A percentile compares a stretch with the other conserved stretches of the same genome.
phyloP scores from a whole-genome alignment of 2,113 vertebrate species.

The Ranitomeya imitator region DNA sequence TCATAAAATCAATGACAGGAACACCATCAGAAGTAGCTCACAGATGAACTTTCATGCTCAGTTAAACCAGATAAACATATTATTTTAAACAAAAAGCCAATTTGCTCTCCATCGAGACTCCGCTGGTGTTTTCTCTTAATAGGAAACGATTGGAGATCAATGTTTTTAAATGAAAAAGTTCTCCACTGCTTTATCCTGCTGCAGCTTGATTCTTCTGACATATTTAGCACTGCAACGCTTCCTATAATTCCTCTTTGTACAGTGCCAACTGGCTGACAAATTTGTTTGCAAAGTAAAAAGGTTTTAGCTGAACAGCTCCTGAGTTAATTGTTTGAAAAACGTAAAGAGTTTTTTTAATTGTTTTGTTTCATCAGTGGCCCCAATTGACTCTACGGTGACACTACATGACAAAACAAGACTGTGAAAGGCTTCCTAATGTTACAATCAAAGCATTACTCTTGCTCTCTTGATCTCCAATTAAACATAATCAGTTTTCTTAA shows the following conservation, averaged over 20 bases:
- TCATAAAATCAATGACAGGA: slow-evolving; percentile 65
- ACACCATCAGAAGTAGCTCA: slow-evolving; percentile 55
- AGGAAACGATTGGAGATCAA: slow-evolving; percentile 57
- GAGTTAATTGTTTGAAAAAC: neutral
- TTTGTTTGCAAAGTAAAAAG: neutral
- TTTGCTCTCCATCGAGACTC: slow-evolving; percentile 53
- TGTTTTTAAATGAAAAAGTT: slow-evolving; percentile 57
- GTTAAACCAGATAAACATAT: slow-evolving; percentile 62
- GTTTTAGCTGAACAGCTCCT: neutral
- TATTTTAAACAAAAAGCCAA: slow-evolving; percentile 59
- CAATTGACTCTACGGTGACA: neutral
- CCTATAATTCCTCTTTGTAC: neutral
- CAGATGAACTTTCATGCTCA: slow-evolving; percentile 57
- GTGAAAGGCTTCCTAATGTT: neutral
- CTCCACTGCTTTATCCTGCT: slow-evolving; percentile 46
- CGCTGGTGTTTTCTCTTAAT: slow-evolving; percentile 56
- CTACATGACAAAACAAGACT: neutral
- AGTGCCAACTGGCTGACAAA: neutral
- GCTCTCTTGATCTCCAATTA: neutral
- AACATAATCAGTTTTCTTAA: neutral
- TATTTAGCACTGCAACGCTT: neutral
- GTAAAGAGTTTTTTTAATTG: neutral
- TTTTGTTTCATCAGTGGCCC: neutral
- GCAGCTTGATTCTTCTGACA: slow-evolving; percentile 23
- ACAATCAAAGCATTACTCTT: neutral